phyloP scores from a whole-genome alignment of 2,888 invertebrate genomes.

The Lasioglossum zephyrum region DNA sequence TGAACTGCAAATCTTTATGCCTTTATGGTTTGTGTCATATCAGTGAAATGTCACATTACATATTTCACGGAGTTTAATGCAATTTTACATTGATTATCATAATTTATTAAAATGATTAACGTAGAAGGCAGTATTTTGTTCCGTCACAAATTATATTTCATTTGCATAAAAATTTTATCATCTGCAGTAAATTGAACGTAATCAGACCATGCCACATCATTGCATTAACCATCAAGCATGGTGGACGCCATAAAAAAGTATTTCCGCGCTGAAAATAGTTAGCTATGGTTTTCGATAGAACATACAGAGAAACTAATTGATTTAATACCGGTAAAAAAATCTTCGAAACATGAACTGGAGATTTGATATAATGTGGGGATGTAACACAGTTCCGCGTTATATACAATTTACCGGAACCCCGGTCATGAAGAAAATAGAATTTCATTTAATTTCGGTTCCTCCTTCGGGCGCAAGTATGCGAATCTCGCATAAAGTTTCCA shows the following conservation, averaged over 20 bases:
- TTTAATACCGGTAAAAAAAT: background rate
- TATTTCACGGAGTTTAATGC: background rate
- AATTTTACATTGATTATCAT: background rate
- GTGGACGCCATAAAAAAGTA: background rate
- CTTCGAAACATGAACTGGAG: background rate
- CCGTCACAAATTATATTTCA: background rate
- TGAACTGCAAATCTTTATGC: too few species aligned
- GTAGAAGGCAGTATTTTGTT: background rate
- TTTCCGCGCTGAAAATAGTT: background rate
- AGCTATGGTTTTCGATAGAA: background rate
- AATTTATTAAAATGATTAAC: background rate
- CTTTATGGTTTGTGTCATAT: too few species aligned
- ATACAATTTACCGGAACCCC: background rate
- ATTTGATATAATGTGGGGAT: background rate
- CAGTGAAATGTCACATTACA: too few species aligned
- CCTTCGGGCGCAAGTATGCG: background rate
- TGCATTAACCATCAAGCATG: background rate
- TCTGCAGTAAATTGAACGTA: background rate
- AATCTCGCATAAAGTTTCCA: background rate
- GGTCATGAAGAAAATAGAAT: background rate
- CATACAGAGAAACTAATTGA: background rate
- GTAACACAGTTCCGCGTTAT: background rate
- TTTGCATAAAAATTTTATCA: background rate
- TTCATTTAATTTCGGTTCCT: constrained; percentile 1
- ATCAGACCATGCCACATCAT: background rate